These are phyloP conservation scores for Poecile montanus DNA, from an alignment of 2,797 vertebrate genomes.

Conservation along the genomic window DNA sequence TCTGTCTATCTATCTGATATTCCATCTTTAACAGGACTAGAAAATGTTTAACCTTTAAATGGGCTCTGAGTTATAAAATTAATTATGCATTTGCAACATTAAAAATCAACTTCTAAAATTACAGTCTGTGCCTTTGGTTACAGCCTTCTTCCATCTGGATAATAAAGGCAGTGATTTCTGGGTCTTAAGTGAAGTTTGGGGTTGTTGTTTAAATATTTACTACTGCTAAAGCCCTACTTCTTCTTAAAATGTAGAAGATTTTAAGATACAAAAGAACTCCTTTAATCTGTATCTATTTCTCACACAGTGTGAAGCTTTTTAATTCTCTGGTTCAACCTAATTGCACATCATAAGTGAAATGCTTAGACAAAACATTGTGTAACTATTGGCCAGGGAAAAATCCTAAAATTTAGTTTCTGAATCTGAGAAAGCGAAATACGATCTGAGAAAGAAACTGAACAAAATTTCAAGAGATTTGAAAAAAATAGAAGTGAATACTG, in stretches of 20 bases:
- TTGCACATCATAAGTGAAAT: constrained; percentile 10
- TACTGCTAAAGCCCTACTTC: background rate
- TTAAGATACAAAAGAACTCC: constrained; percentile 19
- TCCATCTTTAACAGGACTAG: background rate
- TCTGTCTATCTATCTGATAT: background rate
- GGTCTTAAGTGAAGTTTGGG: background rate
- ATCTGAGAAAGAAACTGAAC: background rate
- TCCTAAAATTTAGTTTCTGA: background rate
- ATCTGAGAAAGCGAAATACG: background rate
- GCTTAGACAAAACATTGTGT: background rate
- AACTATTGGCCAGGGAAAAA: background rate
- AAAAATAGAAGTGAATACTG: background rate
- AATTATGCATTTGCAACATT: background rate
- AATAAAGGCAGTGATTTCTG: background rate
- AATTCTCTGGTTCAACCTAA: constrained; percentile 35
- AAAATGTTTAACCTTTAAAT: background rate
- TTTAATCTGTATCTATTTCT: constrained; percentile 38
- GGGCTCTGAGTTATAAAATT: background rate
- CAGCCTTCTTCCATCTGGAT: background rate
- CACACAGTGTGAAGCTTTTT: background rate
- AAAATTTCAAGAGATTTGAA: background rate
- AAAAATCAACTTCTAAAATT: background rate
- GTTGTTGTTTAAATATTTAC: constrained; percentile 36
- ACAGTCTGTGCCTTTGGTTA: background rate
- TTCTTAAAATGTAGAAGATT: background rate